Base-by-base conservation (phyloP, 2,113 vertebrate species). In the Clinocottus analis region DNA sequence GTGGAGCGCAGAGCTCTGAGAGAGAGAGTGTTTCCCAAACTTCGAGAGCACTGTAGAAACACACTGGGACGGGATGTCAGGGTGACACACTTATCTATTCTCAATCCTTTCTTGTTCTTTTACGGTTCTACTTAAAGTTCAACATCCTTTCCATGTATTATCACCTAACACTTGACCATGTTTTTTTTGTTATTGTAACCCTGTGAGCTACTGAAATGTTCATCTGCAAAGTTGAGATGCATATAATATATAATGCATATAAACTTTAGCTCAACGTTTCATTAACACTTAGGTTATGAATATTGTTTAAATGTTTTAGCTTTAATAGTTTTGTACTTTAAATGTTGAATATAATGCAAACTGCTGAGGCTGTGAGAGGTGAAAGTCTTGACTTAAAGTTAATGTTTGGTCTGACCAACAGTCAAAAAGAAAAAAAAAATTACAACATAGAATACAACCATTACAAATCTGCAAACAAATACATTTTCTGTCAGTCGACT, bases 1-100 rank as follows among this genome's bases (percentile, higher is more conserved):
- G 41, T 80, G 7, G 94, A 95, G 82, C 93, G 95, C 31, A 91
- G 81, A 78, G 88, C 91, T 43, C 88, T 96, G 58, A 90, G 91
- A 56, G 91, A 94, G 56, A 78, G 11, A 0, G 91, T 94, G 37
- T 94, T 95, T 72, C 94, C 95, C 29, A 88, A 72, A 85, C 84
- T 95, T 1, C 88, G 92, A 82, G 87, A 94, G 60, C 87, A 89
- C 85, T 96, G 94, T 72, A 91, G 91, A 77, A 67, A 79, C 13
- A 86, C 80, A 3, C 73, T 89, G 72, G 93, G 93, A 43, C 85
- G 94, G 67, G 95, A 96, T 4, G 80, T 95, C 77, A 91, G 90
- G 89, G 95, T 95, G 87, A 94, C 17, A 16, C 5, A 2, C 23
- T 77, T 6, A 0, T 39, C 10, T 77, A 62, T 41, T n/a, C 2